A percentile compares a stretch with the other conserved stretches of the same genome.
phyloP scores from a whole-genome alignment of 2,888 invertebrate species.

The Drosophila fungiperda region DNA sequence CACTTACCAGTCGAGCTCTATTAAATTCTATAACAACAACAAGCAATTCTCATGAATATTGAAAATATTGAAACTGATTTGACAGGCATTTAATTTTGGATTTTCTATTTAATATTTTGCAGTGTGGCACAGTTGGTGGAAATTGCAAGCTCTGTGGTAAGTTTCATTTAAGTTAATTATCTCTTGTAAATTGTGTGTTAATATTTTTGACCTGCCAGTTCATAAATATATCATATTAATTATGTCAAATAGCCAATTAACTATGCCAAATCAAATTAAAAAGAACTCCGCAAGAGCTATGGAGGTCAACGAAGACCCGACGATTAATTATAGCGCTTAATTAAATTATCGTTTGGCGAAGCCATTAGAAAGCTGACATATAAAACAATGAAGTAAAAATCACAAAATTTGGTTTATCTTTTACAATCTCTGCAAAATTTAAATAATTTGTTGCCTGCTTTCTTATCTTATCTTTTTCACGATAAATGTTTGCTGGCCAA shows the following conservation, averaged over 20 bases:
- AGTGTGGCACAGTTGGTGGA: slow-evolving; percentile 29
- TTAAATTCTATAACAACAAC: background rate
- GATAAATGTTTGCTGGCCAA: background rate
- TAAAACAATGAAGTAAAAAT: background rate
- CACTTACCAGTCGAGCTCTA: background rate
- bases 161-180: slow-evolving; percentile 21
- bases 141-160: slow-evolving; percentile 53
- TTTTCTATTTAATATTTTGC: slow-evolving; percentile 22
- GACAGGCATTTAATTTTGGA: slow-evolving; percentile 22
- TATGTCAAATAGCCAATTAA: slow-evolving; percentile 40
- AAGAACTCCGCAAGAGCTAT: slow-evolving; percentile 4
- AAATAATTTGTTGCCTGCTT: background rate
- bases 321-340: slow-evolving; percentile 46
- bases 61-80: slow-evolving; percentile 17
- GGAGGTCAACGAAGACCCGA: slow-evolving; percentile 20
- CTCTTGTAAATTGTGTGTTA: background rate
- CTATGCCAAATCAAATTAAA: slow-evolving; percentile 9
- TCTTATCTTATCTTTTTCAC: background rate
- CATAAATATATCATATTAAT: slow-evolving; percentile 40
- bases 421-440: background rate
- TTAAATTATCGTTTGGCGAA: slow-evolving; percentile 21
- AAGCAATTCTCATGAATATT: slow-evolving; percentile 14
- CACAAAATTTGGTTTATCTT: background rate
- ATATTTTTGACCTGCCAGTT: slow-evolving; percentile 4
- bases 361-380: slow-evolving; percentile 22